Base-by-base conservation (phyloP, 2,888 invertebrate genomes). In the Tetragonisca angustula region DNA sequence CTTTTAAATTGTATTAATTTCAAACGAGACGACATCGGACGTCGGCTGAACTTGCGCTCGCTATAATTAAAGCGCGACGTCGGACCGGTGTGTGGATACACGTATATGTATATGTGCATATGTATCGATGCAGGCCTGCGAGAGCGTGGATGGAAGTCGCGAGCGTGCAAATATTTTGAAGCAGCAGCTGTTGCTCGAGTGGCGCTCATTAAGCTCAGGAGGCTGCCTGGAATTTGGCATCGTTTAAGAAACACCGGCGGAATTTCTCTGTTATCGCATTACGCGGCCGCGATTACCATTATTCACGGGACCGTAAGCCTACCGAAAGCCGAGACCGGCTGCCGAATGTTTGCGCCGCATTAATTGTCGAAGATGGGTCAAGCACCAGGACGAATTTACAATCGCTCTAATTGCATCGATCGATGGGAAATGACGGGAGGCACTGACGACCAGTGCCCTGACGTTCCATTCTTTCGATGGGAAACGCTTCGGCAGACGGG, bases 1-100 rank as follows among this genome's bases (percentile, higher is more conserved):
- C 71, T 67, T 79, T 83, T 67, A 75, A 74, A 83, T 83, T 75
- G 62, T 71, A 65, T 83, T 84, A 77, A 78, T 84, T 84, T 78
- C 67, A 77, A 78, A 84, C 70, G 68, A 83, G 50, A 67, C 61
- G 50, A 67, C 61, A 61, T 64, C 71, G 71, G 24, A 27, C 54
- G 75, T 50, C 59, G 56, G 24, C 50, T 52, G 69, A 79, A 80
- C 54, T 77, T 54, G 84, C 71, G 76, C 70, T 80, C 84, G 80
- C 64, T 64, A 71, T 84, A 84, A 85, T 84, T 84, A 74, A 76
- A 75, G 77, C 32, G 32, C 56, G 21, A 54, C 71, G 62, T 19
- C 2, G 11, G 21, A 21, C 19, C 52, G 21, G 43, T 17, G 4
- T 27, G 15, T 4, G 54, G 15, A 32, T 43, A 43, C 56, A 11